Base-by-base conservation (phyloP, 1,140 invertebrate genomes). In the Magallana angulata region DNA sequence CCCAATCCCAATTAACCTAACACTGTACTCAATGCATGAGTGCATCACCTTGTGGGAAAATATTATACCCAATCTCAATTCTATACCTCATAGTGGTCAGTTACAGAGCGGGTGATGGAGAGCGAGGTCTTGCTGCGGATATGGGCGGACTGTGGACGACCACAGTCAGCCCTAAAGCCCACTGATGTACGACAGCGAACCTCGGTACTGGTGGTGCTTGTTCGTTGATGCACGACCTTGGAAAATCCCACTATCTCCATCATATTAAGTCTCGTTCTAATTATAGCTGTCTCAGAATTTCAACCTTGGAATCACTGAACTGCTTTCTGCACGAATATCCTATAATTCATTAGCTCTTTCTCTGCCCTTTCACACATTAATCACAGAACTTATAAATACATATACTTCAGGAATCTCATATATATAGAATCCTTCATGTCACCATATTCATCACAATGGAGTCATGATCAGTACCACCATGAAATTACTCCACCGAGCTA, bases 171-270 rank as follows among this genome's bases (percentile, higher is more conserved):
- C 68, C 68, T 24, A 12, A 71, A 7, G 9, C 24, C 68, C 68
- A 71, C 30, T 71, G 68, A 71, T 30, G 68, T 71, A 30, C 12
- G 68, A 71, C 68, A 71, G 24, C 68, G 68, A 30, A 71, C 24
- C 8, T 71, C 68, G 0, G 68, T 71, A 12, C 68, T 71, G 7
- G 68, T 71, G 7, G 68, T 71, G 12, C 11, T 24, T 1, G 68
- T 71, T 18, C 68, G 68, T 24, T 71, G 68, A 71, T 71, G 68
- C 68, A 71, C 36, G 24, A 30, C 68, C 24, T 71, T 71, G 24
- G 68, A 71, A 71, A 71, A 71, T 71, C 68, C 68, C 68, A 71
- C 68, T 30, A 71, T 71, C 68, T 71, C 68, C 68, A 71, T 71
- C 18, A 71, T 71, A 24, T 36, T 36, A 30, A 11, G 24, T 9